Base-by-base conservation (phyloP, 2,888 invertebrate species). In the Hesperia comma region DNA sequence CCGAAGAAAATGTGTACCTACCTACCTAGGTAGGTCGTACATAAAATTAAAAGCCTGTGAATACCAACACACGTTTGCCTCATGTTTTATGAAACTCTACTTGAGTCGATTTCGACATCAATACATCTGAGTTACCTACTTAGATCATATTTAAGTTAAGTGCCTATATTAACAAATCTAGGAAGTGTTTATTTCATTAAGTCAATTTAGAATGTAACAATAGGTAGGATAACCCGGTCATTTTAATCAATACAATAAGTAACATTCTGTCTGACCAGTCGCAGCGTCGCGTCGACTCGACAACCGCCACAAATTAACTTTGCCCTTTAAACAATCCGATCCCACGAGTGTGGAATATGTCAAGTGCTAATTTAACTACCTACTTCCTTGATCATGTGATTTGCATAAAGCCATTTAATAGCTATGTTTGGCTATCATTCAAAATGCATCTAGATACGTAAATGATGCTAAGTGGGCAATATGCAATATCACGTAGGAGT, bases 281-380 rank as follows among this genome's bases (percentile, higher is more conserved):
- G n/a, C n/a, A n/a, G n/a, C n/a, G n/a, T 57, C 51, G 40, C 7
- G 37, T 46, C 43, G 53, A 19, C 63, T n/a, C 51, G 51, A 40
- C 63, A 51, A 64, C 63, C 56, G 40, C 60, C 60, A 64, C 72
- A 72, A 72, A 72, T 73, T 73, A 73, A 70, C 66, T 68, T 70
- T 60, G 70, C 72, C 71, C 73, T 71, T 73, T 72, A 68, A 68
- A 72, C 70, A 71, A 70, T 70, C 69, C 70, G 66, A 69, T 69
- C 61, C 63, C 58, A 63, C 63, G 60, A 66, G 37, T 19, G 33
- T 55, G 53, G 66, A 61, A 61, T 66, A 55, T 66, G 54, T 61
- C 54, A 58, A 43, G 43, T 58, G 64, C 53, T 64, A 58, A 64
- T 64, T 53, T 58, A 37, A 64, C 57, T 32, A 51, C 51, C 51